Percentiles rank a stretch among this genome's conserved stretches.
Conservation (phyloP, 2,113 vertebrate genomes). For the Cyprinodon variegatus region DNA sequence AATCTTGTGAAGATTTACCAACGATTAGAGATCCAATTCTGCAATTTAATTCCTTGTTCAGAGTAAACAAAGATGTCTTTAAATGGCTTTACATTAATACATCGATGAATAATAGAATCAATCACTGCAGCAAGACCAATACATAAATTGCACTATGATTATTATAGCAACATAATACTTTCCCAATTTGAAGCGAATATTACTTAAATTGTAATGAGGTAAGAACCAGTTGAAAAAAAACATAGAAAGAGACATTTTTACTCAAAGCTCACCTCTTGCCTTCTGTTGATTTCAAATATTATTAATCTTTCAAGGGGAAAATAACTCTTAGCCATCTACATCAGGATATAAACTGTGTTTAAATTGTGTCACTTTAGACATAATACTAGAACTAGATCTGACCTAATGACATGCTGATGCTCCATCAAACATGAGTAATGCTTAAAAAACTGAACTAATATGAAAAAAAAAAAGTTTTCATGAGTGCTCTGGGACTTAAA, state of each 20-base stretch:
- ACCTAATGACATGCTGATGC: not conserved
- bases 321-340: not conserved
- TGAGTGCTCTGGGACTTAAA: not conserved
- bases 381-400: not conserved
- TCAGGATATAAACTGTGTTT: not conserved
- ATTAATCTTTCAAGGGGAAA: not conserved
- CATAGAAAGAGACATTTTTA: not conserved
- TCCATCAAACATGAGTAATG: constrained; percentile 14
- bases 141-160: no score
- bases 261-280: not conserved
- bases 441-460: constrained; percentile 12
- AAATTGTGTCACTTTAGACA: not conserved
- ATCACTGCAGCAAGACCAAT: no score
- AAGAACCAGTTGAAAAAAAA: no score
- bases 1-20: not conserved
- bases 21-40: not conserved
- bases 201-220: no score
- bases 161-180: not conserved
- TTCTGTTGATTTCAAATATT: not conserved
- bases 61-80: not conserved
- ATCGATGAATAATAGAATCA: no score
- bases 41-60: not conserved
- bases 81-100: no score
- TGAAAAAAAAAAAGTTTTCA: constrained; percentile 10
- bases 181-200: no score